Conservation (phyloP, 2,797 vertebrate species). For the Percopsis omiscomaycus region DNA sequence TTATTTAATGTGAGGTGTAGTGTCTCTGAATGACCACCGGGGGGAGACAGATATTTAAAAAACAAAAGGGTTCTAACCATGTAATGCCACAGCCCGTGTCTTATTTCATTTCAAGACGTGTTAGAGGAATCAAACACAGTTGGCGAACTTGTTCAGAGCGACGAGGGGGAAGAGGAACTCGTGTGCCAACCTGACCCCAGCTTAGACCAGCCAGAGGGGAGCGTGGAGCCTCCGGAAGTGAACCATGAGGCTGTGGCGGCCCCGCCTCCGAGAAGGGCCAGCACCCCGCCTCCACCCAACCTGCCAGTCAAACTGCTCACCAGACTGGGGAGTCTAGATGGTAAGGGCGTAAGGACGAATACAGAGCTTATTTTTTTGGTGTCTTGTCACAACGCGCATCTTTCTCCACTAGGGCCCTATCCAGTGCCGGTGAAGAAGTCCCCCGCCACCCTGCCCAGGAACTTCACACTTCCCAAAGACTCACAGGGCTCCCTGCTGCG, state of each 20-base stretch:
- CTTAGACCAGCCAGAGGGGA: conserved; percentile 39
- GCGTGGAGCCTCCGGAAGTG: conserved; percentile 45
- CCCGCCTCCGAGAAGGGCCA: conserved; percentile 58
- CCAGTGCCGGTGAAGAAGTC: conserved; percentile 68
- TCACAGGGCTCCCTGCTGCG: conserved; percentile 71
- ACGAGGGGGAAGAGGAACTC: conserved; percentile 66
- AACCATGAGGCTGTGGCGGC: conserved; percentile 46
- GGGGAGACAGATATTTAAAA: conserved; percentile 57
- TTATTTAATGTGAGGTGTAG: too few relatives aligned
- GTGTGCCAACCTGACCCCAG: conserved; percentile 38
- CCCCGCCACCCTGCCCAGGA: conserved; percentile 79
- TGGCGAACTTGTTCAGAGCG: conserved; percentile 58
- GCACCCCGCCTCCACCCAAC: conserved; percentile 69
- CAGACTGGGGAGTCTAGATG: conserved; percentile 77
- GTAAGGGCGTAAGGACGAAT: conserved; percentile 52
- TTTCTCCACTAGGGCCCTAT: conserved; percentile 61
- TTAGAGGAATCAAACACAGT: conserved; percentile 63
- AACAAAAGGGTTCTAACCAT: conserved; percentile 1
- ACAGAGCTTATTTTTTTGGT: not conserved
- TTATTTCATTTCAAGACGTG: conserved; percentile 66
- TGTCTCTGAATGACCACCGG: conserved; percentile 52
- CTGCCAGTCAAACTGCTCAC: conserved; percentile 74
- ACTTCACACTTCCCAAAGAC: conserved; percentile 81
- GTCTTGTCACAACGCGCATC: not conserved
- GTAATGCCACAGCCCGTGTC: too few relatives aligned